Percentiles rank a stretch among this genome's conserved stretches.
phyloP scores from a whole-genome alignment of 2,113 vertebrate species.

The Falcunculus frontatus region DNA sequence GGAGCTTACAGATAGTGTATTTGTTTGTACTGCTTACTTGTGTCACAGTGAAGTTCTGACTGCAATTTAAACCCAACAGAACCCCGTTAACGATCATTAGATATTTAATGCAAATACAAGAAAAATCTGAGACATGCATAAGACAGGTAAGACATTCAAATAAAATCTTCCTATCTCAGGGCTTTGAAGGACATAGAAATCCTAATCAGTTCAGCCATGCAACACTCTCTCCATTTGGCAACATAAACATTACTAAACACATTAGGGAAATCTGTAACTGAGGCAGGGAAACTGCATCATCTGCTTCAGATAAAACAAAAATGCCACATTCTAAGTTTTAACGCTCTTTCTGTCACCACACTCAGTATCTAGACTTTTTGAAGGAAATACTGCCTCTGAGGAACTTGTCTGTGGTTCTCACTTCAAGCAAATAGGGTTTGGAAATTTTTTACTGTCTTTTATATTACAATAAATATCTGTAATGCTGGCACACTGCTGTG shows the following conservation, averaged over 20 bases:
- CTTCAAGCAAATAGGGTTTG: neutral
- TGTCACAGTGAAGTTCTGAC: neutral
- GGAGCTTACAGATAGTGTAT: neutral
- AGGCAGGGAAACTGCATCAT: neutral
- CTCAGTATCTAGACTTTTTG: neutral
- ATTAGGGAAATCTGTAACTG: neutral
- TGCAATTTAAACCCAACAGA: neutral
- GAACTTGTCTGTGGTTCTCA: neutral
- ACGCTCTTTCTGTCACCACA: neutral
- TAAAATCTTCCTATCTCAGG: neutral
- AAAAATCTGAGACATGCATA: neutral
- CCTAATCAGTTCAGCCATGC: neutral
- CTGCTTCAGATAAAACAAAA: neutral
- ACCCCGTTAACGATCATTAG: neutral
- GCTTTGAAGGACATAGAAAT: neutral
- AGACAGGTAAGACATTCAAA: neutral
- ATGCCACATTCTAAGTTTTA: neutral
- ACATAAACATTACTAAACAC: neutral
- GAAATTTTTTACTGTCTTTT: neutral
- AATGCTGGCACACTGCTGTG: neutral
- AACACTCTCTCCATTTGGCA: neutral
- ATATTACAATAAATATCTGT: neutral
- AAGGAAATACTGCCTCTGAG: neutral
- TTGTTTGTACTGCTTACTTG: neutral
- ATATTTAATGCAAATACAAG: neutral